A percentile compares a stretch with the other conserved stretches of the same genome.
Evolutionary conservation across 2,113 vertebrate species (phyloP).

Genomic region (Oophaga pumilio): DNA sequence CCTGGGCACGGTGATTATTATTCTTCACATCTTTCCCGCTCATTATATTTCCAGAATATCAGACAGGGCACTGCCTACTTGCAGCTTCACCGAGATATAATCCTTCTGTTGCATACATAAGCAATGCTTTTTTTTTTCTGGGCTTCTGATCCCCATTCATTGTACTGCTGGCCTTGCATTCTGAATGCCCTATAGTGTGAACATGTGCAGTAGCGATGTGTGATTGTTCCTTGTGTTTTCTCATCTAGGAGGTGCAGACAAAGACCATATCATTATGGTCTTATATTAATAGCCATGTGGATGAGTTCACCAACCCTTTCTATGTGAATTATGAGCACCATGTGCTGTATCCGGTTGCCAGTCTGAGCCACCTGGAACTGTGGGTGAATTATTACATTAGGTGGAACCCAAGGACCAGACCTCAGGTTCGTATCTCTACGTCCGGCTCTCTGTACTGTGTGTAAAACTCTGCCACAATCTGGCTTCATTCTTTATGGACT

Average conservation of each 20-base stretch:
- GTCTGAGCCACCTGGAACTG: slow-evolving; percentile 87
- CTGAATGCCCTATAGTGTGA: neutral
- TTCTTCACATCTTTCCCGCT: slow-evolving; percentile 20
- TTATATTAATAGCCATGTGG: slow-evolving; percentile 89
- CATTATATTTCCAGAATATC: slow-evolving; percentile 15
- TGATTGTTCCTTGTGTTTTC: neutral
- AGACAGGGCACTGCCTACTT: slow-evolving; percentile 4
- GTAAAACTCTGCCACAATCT: neutral
- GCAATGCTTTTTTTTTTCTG: neutral
- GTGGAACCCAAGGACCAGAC: slow-evolving; percentile 94
- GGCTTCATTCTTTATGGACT: no score
- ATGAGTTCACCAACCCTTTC: slow-evolving; percentile 95
- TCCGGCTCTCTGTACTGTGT: neutral
- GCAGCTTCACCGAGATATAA: neutral
- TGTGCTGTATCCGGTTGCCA: slow-evolving; percentile 88
- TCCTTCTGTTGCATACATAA: neutral
- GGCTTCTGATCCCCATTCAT: neutral
- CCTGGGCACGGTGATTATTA: slow-evolving; percentile 40
- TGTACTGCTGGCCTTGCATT: neutral
- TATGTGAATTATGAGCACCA: slow-evolving; percentile 92
- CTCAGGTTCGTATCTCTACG: slow-evolving; percentile 79
- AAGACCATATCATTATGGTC: slow-evolving; percentile 92
- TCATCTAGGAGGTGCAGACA: slow-evolving; percentile 79
- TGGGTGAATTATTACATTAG: slow-evolving; percentile 93
- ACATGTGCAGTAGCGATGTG: neutral